phyloP scores from a whole-genome alignment of 2,797 vertebrate species.

The Rhinichthys osculus region DNA sequence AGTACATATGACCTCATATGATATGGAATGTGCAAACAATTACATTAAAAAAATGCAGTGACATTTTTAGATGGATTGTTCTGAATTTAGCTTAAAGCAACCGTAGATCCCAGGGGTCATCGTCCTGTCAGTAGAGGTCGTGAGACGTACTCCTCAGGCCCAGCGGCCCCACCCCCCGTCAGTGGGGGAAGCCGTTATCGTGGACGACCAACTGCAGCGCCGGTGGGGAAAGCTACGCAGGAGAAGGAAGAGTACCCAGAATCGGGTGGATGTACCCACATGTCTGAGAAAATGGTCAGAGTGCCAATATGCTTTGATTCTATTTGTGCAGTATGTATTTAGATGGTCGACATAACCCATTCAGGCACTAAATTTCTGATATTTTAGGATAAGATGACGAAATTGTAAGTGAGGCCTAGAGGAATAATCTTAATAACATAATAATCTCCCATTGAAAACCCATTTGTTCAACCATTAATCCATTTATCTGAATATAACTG shows the following conservation, averaged over 20 bases:
- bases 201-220: conserved; percentile 67
- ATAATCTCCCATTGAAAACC: neutral
- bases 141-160: conserved; percentile 39
- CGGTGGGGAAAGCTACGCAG: fast-evolving
- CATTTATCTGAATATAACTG: neutral
- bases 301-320: neutral
- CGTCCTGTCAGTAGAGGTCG: conserved; percentile 70
- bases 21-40: neutral
- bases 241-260: conserved; percentile 73
- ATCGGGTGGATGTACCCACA: conserved; percentile 83
- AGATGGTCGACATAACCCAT: neutral
- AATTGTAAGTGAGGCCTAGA: neutral
- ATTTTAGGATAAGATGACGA: neutral
- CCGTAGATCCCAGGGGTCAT: conserved; percentile 71
- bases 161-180: conserved; percentile 71
- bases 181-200: conserved; percentile 69
- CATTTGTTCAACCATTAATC: neutral
- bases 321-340: neutral
- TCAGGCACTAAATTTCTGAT: neutral
- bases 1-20: neutral
- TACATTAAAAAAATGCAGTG: neutral
- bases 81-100: conserved; percentile 30
- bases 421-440: neutral
- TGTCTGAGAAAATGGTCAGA: conserved; percentile 79
- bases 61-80: neutral